phyloP scores from a whole-genome alignment of 1,140 invertebrate genomes.

The Tetramorium simillimum region DNA sequence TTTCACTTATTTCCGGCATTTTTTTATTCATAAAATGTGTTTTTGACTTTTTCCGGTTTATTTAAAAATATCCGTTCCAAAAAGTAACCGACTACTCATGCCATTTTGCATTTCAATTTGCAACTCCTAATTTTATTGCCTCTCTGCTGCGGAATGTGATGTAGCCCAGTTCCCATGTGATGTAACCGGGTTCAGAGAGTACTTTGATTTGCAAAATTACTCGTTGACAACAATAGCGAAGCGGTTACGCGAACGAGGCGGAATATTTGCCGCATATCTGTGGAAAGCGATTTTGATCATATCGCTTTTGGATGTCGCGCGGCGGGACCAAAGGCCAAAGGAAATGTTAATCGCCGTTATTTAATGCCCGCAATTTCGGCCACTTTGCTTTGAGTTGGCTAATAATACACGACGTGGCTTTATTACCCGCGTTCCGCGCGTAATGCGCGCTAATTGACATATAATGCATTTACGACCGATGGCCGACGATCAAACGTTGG shows the following conservation, averaged over 20 bases:
- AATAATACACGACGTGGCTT: conserved; percentile 38
- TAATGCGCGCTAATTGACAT: conserved; percentile 22
- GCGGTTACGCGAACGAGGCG: background rate
- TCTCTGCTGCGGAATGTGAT: background rate
- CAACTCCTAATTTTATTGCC: background rate
- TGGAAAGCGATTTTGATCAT: conserved; percentile 19
- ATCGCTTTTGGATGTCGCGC: background rate
- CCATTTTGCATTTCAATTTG: background rate
- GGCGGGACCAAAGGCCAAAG: background rate
- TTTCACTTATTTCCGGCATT: background rate
- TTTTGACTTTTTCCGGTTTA: background rate
- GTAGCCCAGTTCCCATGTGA: background rate
- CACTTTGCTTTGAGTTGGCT: conserved; percentile 36
- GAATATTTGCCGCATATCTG: conserved; percentile 30
- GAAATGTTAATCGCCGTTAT: conserved; percentile 35
- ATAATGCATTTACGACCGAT: background rate
- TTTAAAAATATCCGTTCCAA: background rate
- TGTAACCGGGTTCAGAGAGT: background rate
- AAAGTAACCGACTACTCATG: background rate
- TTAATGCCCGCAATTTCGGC: conserved; percentile 41
- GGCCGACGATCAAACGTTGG: background rate
- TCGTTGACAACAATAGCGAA: conserved; percentile 2
- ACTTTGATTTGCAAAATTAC: conserved; percentile 18
- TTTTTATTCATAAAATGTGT: background rate
- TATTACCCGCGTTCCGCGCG: conserved; percentile 17